These are phyloP conservation scores for Hapalemur alaotrensis DNA, from an alignment of 2,797 vertebrate genomes.

Conservation along the genomic window DNA sequence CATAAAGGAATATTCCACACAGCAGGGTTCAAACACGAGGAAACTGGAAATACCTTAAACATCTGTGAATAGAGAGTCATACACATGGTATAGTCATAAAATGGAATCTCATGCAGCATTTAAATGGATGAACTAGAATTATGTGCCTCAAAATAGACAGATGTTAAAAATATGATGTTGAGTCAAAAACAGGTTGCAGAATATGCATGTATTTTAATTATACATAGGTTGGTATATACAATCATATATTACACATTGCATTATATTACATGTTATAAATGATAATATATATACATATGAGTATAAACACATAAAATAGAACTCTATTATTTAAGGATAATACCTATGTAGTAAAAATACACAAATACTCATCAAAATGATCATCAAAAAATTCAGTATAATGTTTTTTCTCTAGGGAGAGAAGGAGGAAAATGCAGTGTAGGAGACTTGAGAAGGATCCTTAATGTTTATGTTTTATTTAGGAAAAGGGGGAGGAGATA, in stretches of 20 bases:
- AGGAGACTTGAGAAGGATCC: too few species aligned
- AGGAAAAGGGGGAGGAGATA: background rate
- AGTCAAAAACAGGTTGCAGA: background rate
- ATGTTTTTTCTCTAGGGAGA: background rate
- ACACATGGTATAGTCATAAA: background rate
- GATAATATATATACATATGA: background rate
- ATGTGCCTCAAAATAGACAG: background rate
- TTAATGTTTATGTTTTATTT: background rate
- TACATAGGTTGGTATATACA: background rate
- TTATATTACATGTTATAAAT: background rate
- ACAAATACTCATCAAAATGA: background rate
- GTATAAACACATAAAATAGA: background rate
- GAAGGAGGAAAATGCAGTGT: too few species aligned
- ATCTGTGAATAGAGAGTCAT: background rate
- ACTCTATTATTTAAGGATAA: background rate
- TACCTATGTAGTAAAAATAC: background rate
- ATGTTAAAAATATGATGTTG: background rate
- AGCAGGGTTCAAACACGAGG: background rate
- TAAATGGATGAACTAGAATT: background rate
- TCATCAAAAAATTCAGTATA: background rate
- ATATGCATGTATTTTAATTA: background rate
- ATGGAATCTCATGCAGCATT: background rate
- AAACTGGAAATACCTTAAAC: background rate
- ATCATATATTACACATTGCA: background rate
- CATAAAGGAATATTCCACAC: background rate